Base-by-base conservation (phyloP, 37 sponge, comb jelly and placozoan genomes). In the Halichondria panicea region DNA sequence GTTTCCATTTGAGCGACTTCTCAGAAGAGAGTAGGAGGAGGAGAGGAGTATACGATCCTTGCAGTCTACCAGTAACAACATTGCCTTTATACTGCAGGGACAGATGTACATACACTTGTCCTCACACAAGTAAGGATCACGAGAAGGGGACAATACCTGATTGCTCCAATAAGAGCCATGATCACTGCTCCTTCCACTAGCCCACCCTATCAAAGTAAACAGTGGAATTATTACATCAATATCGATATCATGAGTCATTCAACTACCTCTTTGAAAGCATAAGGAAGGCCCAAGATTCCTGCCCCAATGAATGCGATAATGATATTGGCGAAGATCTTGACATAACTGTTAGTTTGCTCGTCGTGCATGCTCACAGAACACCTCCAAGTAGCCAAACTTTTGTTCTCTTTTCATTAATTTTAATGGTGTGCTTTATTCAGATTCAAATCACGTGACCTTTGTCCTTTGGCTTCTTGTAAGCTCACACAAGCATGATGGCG, bases 251-350 rank as follows among this genome's bases (percentile, higher is more conserved):
- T 40, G 43, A 61, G 43, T 48, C 5, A 43, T 21, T 28, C 15
- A 72, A 62, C 21, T 37, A 96, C 98, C 81, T 97, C 95, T 79
- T 82, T 94, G 86, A 94, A 97, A 28, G 98, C 98, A 68, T 85
- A 97, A 0, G 98, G 98, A 0, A 97, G 79, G 5, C 95, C 98
- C 0, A 97, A 79, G 38, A 97, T 88, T 2, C 98, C 98, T 43
- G 98, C 89, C 60, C 98, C 98, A 43, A 97, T 85, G 75, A 97
- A 97, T 0, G 98, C 88, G 21, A 97, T 97, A 73, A 91, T 87
- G 50, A 97, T 94, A 73, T 97, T 97, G 43, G 87, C 98, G 52
- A 92, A 97, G 19, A 92, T 76, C 45, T 94, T 97, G 58, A 89
- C 22, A 3, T 60, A 41, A 41, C 84, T 84, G 60, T 59, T 18